Conservation (phyloP, 2,113 vertebrate genomes). For the Jacana jacana region DNA sequence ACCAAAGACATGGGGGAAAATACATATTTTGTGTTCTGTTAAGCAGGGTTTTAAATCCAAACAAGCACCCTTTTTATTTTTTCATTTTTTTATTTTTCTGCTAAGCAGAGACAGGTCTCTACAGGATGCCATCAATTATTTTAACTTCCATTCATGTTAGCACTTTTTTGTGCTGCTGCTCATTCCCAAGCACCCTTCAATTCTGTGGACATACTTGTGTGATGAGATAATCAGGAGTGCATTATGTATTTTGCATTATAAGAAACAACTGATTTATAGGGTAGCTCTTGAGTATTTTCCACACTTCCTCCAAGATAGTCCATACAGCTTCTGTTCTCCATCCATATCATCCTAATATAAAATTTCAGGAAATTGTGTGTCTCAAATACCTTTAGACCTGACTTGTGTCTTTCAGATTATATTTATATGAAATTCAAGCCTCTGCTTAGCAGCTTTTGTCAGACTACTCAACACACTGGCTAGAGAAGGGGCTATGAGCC, state of each 20-base stretch:
- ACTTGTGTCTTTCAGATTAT: neutral
- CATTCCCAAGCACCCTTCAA: neutral
- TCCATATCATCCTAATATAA: neutral
- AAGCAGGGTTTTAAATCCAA: neutral
- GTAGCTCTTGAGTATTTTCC: neutral
- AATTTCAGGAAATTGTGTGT: neutral
- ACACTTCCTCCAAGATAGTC: neutral
- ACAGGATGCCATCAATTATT: neutral
- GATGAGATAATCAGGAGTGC: neutral
- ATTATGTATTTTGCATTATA: neutral
- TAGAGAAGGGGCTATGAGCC: neutral
- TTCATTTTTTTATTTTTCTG: no score
- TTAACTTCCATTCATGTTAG: neutral
- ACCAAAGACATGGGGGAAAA: neutral
- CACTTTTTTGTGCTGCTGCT: neutral
- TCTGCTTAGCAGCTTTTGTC: neutral
- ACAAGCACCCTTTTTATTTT: neutral
- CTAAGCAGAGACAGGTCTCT: neutral
- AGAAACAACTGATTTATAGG: neutral
- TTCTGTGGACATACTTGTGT: neutral
- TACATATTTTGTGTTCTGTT: neutral
- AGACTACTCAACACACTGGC: neutral
- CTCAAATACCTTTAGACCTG: neutral
- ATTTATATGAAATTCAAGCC: neutral
- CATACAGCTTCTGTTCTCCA: neutral